Evolutionary conservation across 2,888 invertebrate species (phyloP).

Genomic region (Brachynemurus nebulosus): DNA sequence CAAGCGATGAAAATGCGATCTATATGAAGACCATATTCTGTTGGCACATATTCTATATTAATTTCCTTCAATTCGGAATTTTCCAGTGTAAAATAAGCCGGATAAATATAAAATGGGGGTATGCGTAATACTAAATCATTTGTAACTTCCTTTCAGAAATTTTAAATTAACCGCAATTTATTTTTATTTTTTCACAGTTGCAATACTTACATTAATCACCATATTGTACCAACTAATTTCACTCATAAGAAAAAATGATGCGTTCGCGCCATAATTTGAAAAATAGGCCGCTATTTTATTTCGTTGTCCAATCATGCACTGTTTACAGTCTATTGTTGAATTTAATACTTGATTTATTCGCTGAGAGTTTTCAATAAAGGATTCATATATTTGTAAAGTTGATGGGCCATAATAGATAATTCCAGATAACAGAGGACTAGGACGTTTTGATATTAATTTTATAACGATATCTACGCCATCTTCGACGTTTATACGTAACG

Average conservation of each 20-base stretch:
- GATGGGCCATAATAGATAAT: constrained; percentile 3
- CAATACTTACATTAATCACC: constrained; percentile 26
- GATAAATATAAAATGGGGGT: constrained; percentile 28
- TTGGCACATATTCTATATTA: constrained; percentile 28
- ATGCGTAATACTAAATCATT: constrained; percentile 23
- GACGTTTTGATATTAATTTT: constrained; percentile 1
- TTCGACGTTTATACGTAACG: constrained; percentile 24
- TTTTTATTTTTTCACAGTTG: no score
- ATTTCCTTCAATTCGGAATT: constrained; percentile 27
- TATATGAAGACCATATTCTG: constrained; percentile 26
- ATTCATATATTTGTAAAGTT: not conserved
- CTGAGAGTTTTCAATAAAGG: no score
- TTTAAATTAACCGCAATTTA: constrained; percentile 4
- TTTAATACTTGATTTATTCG: constrained; percentile 23
- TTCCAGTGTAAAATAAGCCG: constrained; percentile 29
- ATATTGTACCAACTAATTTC: constrained; percentile 32
- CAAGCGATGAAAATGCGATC: constrained; percentile 31
- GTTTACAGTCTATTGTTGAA: constrained; percentile 30
- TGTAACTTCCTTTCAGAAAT: constrained; percentile 22
- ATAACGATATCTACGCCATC: constrained; percentile 24
- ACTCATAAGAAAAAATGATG: constrained; percentile 31
- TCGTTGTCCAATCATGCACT: constrained; percentile 29
- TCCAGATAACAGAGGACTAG: not conserved
- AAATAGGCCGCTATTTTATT: constrained; percentile 24
- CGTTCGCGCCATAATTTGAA: constrained; percentile 28